A percentile compares a stretch with the other conserved stretches of the same genome.
These are phyloP conservation scores for Melieria crassipennis DNA, from an alignment of 2,888 invertebrate species.

Conservation along the genomic window DNA sequence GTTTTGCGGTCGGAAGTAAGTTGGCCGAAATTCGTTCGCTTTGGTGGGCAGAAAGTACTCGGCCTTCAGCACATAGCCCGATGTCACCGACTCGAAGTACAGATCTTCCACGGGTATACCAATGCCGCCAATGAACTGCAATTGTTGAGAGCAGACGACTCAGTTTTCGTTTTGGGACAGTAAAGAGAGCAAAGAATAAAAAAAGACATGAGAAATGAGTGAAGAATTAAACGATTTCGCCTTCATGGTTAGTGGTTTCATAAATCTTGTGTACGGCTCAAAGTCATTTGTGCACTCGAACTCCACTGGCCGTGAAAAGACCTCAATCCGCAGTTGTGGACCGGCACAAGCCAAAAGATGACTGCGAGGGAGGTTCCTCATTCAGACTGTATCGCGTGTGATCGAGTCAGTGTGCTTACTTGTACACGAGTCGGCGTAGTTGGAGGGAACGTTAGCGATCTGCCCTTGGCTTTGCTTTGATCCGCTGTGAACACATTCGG, in stretches of 20 bases:
- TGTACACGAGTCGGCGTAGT: constrained; percentile 49
- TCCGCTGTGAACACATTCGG: neutral
- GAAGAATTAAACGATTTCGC: too few relatives aligned
- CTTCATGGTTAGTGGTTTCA: too few relatives aligned
- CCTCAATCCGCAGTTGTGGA: too few relatives aligned
- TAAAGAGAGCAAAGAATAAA: too few relatives aligned
- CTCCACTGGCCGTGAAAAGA: too few relatives aligned
- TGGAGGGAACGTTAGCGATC: constrained; percentile 46
- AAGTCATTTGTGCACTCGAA: too few relatives aligned
- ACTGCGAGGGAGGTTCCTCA: too few relatives aligned
- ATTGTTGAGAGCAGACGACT: neutral
- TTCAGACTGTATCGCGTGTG: too few relatives aligned
- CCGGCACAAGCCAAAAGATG: too few relatives aligned
- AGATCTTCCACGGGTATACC: constrained; percentile 58
- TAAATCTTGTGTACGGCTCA: too few relatives aligned
- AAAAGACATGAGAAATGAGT: too few relatives aligned
- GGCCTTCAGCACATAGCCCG: constrained; percentile 56
- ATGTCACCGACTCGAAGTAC: constrained; percentile 52
- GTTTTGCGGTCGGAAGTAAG: constrained; percentile 55
- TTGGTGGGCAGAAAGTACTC: constrained; percentile 56
- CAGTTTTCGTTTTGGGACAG: neutral
- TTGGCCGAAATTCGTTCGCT: constrained; percentile 52
- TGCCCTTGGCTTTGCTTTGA: constrained; percentile 17
- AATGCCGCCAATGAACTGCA: constrained; percentile 56
- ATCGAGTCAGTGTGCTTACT: constrained; percentile 39